phyloP scores from a whole-genome alignment of 2,888 invertebrate genomes.

The Dryomyza anilis region DNA sequence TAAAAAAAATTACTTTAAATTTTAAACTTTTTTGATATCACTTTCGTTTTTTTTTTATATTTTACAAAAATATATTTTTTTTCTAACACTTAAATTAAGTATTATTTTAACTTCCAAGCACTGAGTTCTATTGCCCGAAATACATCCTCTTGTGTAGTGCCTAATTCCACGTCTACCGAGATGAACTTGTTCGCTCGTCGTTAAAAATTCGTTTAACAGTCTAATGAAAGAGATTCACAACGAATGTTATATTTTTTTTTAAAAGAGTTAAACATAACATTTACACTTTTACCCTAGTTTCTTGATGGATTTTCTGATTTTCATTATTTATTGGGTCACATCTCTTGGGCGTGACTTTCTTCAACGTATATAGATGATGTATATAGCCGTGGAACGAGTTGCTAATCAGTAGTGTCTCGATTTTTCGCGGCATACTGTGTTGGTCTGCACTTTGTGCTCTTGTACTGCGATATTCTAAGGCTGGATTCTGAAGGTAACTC shows the following conservation, averaged over 20 bases:
- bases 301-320: neutral
- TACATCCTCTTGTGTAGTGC: neutral
- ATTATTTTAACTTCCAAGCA: too few species aligned
- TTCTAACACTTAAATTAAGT: neutral
- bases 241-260: conserved; percentile 6
- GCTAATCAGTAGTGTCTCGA: conserved; percentile 8
- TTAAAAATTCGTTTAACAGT: conserved; percentile 13
- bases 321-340: conserved; percentile 7
- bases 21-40: neutral
- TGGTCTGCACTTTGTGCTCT: too few species aligned
- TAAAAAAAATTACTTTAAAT: neutral
- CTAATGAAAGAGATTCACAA: conserved; percentile 1
- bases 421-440: neutral
- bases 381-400: neutral
- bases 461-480: too few species aligned
- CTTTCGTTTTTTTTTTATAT: neutral
- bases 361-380: neutral
- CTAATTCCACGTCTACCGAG: neutral
- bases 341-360: neutral
- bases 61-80: neutral
- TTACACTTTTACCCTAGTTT: conserved; percentile 13
- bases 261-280: too few species aligned
- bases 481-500: too few species aligned
- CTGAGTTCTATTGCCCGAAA: neutral
- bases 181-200: conserved; percentile 14